Conservation (phyloP, 2,113 vertebrate species). For the Butorides virescens region DNA sequence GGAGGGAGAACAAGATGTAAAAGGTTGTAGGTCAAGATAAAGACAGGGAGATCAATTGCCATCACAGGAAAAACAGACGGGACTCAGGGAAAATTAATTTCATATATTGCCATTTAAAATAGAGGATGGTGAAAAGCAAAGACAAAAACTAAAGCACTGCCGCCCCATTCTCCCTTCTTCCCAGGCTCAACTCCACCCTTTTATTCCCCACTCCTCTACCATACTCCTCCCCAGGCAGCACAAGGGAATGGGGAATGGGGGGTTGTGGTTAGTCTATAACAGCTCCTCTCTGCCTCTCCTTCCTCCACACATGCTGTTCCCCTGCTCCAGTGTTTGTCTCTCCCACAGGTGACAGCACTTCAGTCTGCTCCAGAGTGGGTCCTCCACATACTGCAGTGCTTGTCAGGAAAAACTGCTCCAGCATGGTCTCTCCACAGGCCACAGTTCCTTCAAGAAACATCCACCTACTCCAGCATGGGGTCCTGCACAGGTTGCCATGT, state of each 20-base stretch:
- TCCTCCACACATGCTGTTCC: neutral
- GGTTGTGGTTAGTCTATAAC: neutral
- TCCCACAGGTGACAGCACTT: neutral
- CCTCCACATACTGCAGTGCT: accelerated
- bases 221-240: accelerated
- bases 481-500: neutral
- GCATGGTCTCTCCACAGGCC: neutral
- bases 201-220: neutral
- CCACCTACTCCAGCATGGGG: accelerated
- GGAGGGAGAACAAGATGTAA: neutral
- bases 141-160: neutral
- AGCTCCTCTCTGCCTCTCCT: neutral
- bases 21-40: accelerated
- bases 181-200: neutral
- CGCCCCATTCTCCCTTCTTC: neutral
- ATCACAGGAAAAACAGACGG: neutral
- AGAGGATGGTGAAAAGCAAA: neutral
- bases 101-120: neutral
- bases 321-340: neutral
- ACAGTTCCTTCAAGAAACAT: neutral
- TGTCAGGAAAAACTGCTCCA: neutral
- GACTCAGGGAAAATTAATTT: neutral
- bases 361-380: neutral
- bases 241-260: neutral
- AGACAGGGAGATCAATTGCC: neutral